Evolutionary conservation across 2,113 vertebrate species (phyloP).

Genomic region (Alligator mississippiensis): DNA sequence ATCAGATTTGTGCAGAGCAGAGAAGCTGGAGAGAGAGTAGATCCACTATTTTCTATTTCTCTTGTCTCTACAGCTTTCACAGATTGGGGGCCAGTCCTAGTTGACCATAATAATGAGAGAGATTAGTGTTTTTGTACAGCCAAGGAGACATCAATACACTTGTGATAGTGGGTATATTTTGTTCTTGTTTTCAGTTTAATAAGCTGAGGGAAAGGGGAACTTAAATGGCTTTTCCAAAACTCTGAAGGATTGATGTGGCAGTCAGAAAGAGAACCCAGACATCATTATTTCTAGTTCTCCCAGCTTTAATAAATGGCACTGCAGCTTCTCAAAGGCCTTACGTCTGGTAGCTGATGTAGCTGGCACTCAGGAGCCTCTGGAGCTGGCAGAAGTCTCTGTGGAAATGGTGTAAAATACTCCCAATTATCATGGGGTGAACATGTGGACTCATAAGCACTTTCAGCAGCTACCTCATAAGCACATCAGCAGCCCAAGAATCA

Average conservation of each 20-base stretch:
- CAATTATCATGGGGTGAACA: no score
- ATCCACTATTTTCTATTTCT: neutral
- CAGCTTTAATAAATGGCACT: neutral
- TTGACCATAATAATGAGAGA: neutral
- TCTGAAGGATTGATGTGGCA: neutral
- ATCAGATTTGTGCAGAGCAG: neutral
- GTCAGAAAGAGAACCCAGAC: neutral
- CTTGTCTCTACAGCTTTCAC: neutral
- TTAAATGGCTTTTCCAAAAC: neutral
- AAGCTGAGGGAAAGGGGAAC: neutral
- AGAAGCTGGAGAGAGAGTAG: neutral
- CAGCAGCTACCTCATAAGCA: neutral
- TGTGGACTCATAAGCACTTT: neutral
- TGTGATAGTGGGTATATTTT: neutral
- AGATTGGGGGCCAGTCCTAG: neutral
- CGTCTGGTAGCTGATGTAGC: neutral
- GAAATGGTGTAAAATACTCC: neutral
- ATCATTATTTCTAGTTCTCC: neutral
- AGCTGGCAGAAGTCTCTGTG: neutral
- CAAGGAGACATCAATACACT: neutral
- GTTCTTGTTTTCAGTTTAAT: neutral
- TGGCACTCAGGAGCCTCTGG: neutral
- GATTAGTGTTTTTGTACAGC: neutral
- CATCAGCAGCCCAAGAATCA: neutral
- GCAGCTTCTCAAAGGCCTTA: neutral